Base-by-base conservation (phyloP, 1,140 invertebrate species). In the Phymastichus coffea region DNA sequence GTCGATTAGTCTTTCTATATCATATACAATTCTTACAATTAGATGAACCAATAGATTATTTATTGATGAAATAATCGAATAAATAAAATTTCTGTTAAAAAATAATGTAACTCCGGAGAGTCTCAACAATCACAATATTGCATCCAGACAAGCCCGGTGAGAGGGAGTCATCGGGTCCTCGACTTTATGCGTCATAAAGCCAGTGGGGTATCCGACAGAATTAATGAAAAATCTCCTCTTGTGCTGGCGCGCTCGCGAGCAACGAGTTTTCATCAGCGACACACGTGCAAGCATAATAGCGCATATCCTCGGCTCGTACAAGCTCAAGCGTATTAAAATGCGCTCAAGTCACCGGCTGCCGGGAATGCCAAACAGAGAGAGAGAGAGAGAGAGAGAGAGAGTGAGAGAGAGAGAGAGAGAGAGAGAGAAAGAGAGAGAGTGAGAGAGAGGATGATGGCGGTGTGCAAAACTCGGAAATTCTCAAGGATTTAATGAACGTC, bases 401-500 rank as follows among this genome's bases (percentile, higher is more conserved):
- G n/a, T n/a, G n/a, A 33, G 28, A 6, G 28, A 33, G 12, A 33
- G 28, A 33, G 12, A 33, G 28, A 33, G 28, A 33, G 28, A 33
- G 28, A 33, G 28, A 33, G 28, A 33, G 28, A 33, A 33, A 33
- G 12, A 33, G 12, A 7, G 28, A 12, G 12, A 33, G 12, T 6
- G 6, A 6, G 28, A 6, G 28, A 12, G 28, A 33, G 12, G 28
- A 56, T 56, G 47, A 46, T 52, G 22, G 47, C 20, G 28, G 14
- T 51, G 28, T n/a, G 58, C 25, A 61, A 56, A 61, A 61, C 46
- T 61, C 46, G 22, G 38, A 15, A 35, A 49, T 48, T 22, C 52
- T 51, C 44, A 26, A 61, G 59, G 37, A 61, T 61, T 56, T 61
- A 61, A 61, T 55, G 59, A 61, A 61, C 52, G 52, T 56, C 59